These are phyloP conservation scores for Himalopsyche phryganea DNA, from an alignment of 1,140 invertebrate species.

Conservation along the genomic window DNA sequence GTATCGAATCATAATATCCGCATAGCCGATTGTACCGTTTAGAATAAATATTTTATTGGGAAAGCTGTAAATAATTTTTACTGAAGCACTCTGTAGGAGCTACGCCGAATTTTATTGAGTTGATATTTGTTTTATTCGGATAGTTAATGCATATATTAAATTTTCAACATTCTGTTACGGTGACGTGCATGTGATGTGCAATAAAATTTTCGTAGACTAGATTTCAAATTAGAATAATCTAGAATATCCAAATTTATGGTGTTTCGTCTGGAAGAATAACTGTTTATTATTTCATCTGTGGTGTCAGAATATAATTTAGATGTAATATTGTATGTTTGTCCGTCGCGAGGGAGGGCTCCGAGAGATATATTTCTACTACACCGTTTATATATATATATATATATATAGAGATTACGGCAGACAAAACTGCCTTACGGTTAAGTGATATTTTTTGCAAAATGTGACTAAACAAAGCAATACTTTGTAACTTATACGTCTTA, in stretches of 20 bases:
- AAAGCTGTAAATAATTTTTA: constrained; percentile 31
- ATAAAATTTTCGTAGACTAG: constrained; percentile 30
- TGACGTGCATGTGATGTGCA: constrained; percentile 28
- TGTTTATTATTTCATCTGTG: constrained; percentile 30
- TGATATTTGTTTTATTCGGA: constrained; percentile 16
- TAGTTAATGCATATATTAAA: constrained; percentile 4
- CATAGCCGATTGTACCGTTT: constrained; percentile 33
- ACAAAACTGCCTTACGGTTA: constrained; percentile 39
- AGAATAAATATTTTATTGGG: constrained; percentile 27
- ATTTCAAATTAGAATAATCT: constrained; percentile 28
- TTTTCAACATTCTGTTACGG: too few relatives aligned
- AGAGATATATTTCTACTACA: constrained; percentile 19
- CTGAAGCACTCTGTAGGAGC: constrained; percentile 6
- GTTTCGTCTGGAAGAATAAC: constrained; percentile 25
- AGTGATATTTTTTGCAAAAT: constrained; percentile 65
- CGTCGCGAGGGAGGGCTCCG: constrained; percentile 19
- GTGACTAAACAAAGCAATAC: constrained; percentile 66
- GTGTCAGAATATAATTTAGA: constrained; percentile 32
- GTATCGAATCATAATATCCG: constrained; percentile 29
- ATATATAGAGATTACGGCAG: constrained; percentile 15
- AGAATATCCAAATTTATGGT: constrained; percentile 29
- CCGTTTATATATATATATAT: constrained; percentile 17
- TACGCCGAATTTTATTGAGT: constrained; percentile 13
- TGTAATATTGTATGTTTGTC: constrained; percentile 30
- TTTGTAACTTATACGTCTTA: constrained; percentile 62